Evolutionary conservation across 2,888 invertebrate genomes (phyloP), one percentile per base, ranked within the genome.

Genomic region (Pristionchus entomophagus): DNA sequence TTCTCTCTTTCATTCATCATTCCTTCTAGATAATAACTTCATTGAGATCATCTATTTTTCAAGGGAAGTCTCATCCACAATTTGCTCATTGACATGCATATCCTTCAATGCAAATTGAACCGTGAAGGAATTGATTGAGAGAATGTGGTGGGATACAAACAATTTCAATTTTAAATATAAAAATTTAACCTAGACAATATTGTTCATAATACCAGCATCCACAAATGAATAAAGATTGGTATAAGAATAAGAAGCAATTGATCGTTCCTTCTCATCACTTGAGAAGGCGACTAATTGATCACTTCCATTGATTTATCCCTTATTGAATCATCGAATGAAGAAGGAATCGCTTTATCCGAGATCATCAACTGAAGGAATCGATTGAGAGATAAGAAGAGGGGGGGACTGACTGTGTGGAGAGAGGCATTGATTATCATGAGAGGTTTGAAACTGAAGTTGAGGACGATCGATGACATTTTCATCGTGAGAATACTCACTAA

Each of bases 191-290:
- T 4, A 22, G 22, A 59, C 29, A 59, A n/a, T n/a, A n/a, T n/a
- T n/a, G n/a, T n/a, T n/a, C n/a, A n/a, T n/a, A n/a, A n/a, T n/a
- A n/a, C n/a, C n/a, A n/a, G n/a, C n/a, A n/a, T n/a, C n/a, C n/a
- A n/a, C n/a, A n/a, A n/a, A n/a, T n/a, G n/a, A n/a, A n/a, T n/a
- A n/a, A n/a, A n/a, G n/a, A n/a, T n/a, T n/a, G n/a, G n/a, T n/a
- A n/a, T n/a, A n/a, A n/a, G n/a, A n/a, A n/a, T n/a, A n/a, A n/a
- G n/a, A n/a, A n/a, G n/a, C n/a, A n/a, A n/a, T n/a, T n/a, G n/a
- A n/a, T n/a, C n/a, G n/a, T n/a, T n/a, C 12, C 65, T 69, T 69
- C 65, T 69, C 65, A 69, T 32, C 65, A 69, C 65, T 69, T 69
- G 65, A 69, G 38, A 69, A 69, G 26, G 19, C 19, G 5, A 38